These are phyloP conservation scores for Takifugu bimaculatus DNA, from an alignment of 2,113 vertebrate species.

Conservation along the genomic window DNA sequence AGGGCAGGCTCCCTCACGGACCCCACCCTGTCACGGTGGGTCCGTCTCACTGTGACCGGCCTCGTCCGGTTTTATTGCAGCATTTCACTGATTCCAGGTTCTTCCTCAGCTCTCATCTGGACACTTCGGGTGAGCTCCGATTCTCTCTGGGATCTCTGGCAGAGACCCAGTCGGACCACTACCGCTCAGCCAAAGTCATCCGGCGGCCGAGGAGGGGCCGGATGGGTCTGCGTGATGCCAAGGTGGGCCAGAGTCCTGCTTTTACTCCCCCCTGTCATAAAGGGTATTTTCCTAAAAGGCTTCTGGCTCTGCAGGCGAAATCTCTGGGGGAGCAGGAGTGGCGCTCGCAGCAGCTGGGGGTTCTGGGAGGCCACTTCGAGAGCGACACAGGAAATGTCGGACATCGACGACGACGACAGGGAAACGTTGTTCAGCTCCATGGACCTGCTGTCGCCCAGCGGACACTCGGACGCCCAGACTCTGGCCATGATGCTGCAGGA, in stretches of 20 bases:
- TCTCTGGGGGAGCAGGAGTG: slow-evolving; percentile 95
- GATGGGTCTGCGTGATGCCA: slow-evolving; percentile 85
- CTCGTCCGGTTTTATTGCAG: no score
- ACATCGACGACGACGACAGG: slow-evolving; percentile 95
- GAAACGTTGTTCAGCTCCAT: slow-evolving; percentile 98
- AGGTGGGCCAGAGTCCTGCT: slow-evolving; percentile 71
- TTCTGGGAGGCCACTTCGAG: slow-evolving; percentile 89
- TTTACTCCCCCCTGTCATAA: not conserved
- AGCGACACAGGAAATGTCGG: slow-evolving; percentile 98
- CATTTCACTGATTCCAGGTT: not conserved
- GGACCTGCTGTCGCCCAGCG: slow-evolving; percentile 94
- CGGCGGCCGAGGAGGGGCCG: slow-evolving; percentile 87
- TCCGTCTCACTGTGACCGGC: no score
- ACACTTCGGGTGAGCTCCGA: slow-evolving; percentile 86
- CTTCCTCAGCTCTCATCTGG: slow-evolving; percentile 84
- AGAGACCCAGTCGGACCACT: slow-evolving; percentile 90
- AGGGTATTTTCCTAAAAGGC: not conserved
- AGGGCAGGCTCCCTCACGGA: slow-evolving; percentile 93
- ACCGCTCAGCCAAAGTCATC: slow-evolving; percentile 92
- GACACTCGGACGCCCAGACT: slow-evolving; percentile 96
- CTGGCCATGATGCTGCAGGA: slow-evolving; percentile 99
- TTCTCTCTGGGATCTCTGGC: slow-evolving; percentile 92
- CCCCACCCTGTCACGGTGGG: slow-evolving; percentile 89
- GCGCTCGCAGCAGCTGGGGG: slow-evolving; percentile 89
- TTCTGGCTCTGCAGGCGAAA: slow-evolving; percentile 78